phyloP scores from a whole-genome alignment of 2,113 vertebrate species.

The Ranitomeya variabilis region DNA sequence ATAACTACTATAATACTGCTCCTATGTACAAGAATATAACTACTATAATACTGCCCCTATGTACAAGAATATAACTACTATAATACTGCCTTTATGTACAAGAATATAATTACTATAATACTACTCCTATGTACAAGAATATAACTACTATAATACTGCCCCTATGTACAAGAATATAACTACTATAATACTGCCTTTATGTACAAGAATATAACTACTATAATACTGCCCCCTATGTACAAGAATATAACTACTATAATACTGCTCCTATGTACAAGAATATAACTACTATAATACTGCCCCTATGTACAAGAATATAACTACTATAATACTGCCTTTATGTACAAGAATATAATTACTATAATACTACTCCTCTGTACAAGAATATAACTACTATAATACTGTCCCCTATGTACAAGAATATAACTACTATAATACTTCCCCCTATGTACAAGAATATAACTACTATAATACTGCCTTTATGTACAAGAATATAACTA shows the following conservation, averaged over 20 bases:
- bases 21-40: neutral
- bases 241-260: neutral
- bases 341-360: neutral
- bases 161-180: neutral
- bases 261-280: neutral
- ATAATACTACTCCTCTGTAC: neutral
- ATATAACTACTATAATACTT: too few species aligned
- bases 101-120: neutral
- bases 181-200: neutral
- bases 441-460: neutral
- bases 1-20: neutral
- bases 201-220: neutral
- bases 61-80: neutral
- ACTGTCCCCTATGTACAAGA: neutral
- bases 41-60: neutral
- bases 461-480: constrained; percentile 2
- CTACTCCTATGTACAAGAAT: neutral
- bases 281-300: neutral
- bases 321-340: neutral
- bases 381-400: constrained; percentile 5
- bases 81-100: neutral
- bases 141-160: neutral
- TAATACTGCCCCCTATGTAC: neutral
- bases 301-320: neutral
- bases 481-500: neutral